Evolutionary conservation across 2,113 vertebrate genomes (phyloP), one percentile per base, ranked within the genome.

Genomic region (Ginglymostoma cirratum): DNA sequence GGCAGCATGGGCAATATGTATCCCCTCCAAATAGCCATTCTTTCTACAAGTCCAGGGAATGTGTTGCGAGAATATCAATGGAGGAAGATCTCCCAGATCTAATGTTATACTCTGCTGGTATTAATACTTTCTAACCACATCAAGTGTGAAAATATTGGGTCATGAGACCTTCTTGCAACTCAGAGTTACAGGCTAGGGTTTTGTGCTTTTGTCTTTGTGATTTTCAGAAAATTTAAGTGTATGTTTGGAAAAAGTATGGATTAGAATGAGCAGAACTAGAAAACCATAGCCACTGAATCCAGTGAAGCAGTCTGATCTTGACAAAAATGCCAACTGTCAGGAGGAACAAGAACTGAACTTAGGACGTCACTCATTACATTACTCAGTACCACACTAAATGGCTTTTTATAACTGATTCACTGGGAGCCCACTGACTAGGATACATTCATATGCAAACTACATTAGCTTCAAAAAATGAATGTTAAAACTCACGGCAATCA

Each of bases 401-500:
- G 14, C 8, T 42, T 38, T 94, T 67, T 69, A 38, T 6, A 1
- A 67, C n/a, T 69, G 17, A 38, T n/a, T 6, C 38, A 10, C 38
- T 42, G 61, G 38, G 15, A 69, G 92, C 17, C 4, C 17, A 27
- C 48, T 72, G 23, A 5, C 67, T 95, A 34, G 12, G 14, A 76
- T 95, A 76, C 7, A 23, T 42, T 70, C 8, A 94, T 23, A 67
- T 94, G 38, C 21, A 95, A 48, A 38, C 23, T 48, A 45, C 23
- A 5, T 72, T 48, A 95, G 27, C 12, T n/a, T 70, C 38, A 95
- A 70, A 45, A 42, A 21, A 2, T 70, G 38, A 72, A 72, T 45
- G 5, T 48, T 48, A 19, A 76, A 96, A 98, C 99, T 99, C 98
- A 99, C 99, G 99, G 96, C 99, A 99, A 96, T 99, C 99, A 21